phyloP scores from a whole-genome alignment of 2,888 invertebrate genomes.

The Drosophila siamana region DNA sequence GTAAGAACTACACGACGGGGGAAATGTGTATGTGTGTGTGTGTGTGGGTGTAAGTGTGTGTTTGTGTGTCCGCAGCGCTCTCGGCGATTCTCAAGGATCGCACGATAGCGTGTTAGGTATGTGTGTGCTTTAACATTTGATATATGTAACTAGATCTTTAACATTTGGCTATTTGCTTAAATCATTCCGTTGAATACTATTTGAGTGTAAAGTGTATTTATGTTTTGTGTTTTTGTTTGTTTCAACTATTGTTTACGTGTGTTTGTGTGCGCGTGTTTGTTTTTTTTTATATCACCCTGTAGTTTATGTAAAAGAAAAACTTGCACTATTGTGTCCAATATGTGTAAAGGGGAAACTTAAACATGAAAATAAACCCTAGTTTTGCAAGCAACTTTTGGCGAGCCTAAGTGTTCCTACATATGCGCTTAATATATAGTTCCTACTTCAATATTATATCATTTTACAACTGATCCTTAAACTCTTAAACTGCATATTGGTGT shows the following conservation, averaged over 20 bases:
- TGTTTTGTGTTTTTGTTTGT: neutral
- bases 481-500: slow-evolving; percentile 27
- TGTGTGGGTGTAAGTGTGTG: neutral
- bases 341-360: slow-evolving; percentile 32
- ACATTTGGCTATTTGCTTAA: slow-evolving; percentile 56
- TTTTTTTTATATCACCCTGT: slow-evolving; percentile 56
- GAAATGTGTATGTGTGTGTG: neutral
- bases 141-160: slow-evolving; percentile 48
- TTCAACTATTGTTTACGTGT: slow-evolving; percentile 31
- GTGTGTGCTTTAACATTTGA: slow-evolving; percentile 47
- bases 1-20: slow-evolving; percentile 41
- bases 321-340: slow-evolving; percentile 46
- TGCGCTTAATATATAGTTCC: slow-evolving; percentile 51
- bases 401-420: slow-evolving; percentile 74
- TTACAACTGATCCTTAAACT: slow-evolving; percentile 56
- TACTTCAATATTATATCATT: slow-evolving; percentile 40
- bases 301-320: slow-evolving; percentile 37
- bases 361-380: slow-evolving; percentile 29
- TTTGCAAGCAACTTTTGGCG: slow-evolving; percentile 69
- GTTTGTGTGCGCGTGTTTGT: slow-evolving; percentile 20
- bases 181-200: slow-evolving; percentile 50
- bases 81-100: slow-evolving; percentile 40
- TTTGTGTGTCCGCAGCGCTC: slow-evolving; percentile 11
- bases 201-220: slow-evolving; percentile 32
- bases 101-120: neutral